Evolutionary conservation across 2,888 invertebrate genomes (phyloP).

Genomic region (Crioceris asparagi): DNA sequence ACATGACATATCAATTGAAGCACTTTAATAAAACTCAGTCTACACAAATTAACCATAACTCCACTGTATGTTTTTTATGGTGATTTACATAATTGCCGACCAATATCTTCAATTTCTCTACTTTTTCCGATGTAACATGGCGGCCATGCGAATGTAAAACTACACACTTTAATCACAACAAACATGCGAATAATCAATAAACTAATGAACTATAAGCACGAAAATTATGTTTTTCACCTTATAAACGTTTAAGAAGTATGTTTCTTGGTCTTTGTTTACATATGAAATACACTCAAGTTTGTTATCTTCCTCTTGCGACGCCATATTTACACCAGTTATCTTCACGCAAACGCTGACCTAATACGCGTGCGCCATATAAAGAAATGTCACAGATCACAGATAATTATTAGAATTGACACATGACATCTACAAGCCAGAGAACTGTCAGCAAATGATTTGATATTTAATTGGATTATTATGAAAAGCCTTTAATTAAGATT

Average conservation of each 20-base stretch:
- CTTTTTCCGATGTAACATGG: slow-evolving; percentile 34
- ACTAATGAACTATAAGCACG: slow-evolving; percentile 33
- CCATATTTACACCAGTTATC: slow-evolving; percentile 36
- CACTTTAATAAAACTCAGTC: slow-evolving; percentile 26
- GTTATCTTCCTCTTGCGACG: slow-evolving; percentile 37
- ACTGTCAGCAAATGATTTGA: too few relatives aligned
- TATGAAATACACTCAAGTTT: slow-evolving; percentile 34
- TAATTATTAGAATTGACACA: too few relatives aligned
- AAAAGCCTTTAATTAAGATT: too few relatives aligned
- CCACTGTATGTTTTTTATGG: slow-evolving; percentile 21
- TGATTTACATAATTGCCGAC: slow-evolving; percentile 16
- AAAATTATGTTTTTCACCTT: slow-evolving; percentile 36
- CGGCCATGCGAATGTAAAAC: slow-evolving; percentile 36
- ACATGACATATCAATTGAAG: slow-evolving; percentile 25
- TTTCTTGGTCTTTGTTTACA: slow-evolving; percentile 34
- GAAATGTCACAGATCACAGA: too few relatives aligned
- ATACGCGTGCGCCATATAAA: slow-evolving; percentile 16
- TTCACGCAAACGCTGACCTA: slow-evolving; percentile 25
- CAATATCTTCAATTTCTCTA: slow-evolving; percentile 27
- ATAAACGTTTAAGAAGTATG: slow-evolving; percentile 34
- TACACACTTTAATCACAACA: slow-evolving; percentile 33
- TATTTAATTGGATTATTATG: too few relatives aligned
- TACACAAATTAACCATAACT: slow-evolving; percentile 25
- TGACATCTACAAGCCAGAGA: too few relatives aligned
- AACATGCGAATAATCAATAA: slow-evolving; percentile 34